These are phyloP conservation scores for Pristionchus arcanus DNA, from an alignment of 2,888 invertebrate species.

Conservation along the genomic window DNA sequence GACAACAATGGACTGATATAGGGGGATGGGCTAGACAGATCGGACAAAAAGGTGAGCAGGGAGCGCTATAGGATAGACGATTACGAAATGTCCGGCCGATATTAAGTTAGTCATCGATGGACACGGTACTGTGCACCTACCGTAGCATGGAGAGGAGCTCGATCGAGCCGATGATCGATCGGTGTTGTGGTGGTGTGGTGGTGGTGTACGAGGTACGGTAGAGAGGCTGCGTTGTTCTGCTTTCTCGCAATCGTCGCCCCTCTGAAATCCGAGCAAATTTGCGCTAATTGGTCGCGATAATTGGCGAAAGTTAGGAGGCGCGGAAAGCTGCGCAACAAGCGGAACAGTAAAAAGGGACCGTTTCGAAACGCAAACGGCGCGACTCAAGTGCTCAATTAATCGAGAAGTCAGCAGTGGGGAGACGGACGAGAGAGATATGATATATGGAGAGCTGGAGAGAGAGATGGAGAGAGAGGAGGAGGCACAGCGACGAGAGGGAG, in stretches of 20 bases:
- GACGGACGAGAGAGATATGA: slow-evolving; percentile 47
- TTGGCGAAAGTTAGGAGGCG: background rate
- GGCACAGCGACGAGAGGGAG: slow-evolving; percentile 44
- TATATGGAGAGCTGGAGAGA: slow-evolving; percentile 55
- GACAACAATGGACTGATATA: background rate
- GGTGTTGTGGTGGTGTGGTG: background rate
- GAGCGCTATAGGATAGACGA: background rate
- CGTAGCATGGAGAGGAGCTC: slow-evolving; percentile 42
- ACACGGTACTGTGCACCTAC: background rate
- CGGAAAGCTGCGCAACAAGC: background rate
- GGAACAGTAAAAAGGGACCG: background rate
- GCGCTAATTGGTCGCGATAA: background rate
- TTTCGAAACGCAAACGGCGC: background rate
- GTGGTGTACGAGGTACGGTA: background rate
- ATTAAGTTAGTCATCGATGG: slow-evolving; percentile 5
- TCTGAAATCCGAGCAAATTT: background rate
- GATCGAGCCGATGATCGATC: slow-evolving; percentile 17
- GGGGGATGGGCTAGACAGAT: too few species aligned
- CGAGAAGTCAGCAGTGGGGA: background rate
- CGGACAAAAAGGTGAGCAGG: background rate
- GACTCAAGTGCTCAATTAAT: background rate
- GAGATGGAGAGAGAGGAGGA: slow-evolving; percentile 55
- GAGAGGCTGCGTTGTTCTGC: background rate
- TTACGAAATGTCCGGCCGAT: slow-evolving; percentile 50
- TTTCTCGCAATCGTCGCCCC: background rate